Percentiles rank a stretch among this genome's conserved stretches.
phyloP scores from a whole-genome alignment of 2,797 vertebrate species.

The Meriones psammophilus region DNA sequence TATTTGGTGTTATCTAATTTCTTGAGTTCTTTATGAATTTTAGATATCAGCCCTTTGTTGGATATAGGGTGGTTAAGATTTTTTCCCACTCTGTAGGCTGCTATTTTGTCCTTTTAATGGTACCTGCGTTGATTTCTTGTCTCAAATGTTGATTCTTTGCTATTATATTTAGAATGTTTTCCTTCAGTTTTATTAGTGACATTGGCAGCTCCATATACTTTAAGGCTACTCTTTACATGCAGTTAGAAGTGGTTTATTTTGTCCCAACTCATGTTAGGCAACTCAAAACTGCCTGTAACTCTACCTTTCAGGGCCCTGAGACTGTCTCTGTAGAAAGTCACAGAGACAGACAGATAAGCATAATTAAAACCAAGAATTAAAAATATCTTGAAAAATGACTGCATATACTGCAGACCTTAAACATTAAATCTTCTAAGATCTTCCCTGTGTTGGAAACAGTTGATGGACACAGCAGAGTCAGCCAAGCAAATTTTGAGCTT shows the following conservation, averaged over 20 bases:
- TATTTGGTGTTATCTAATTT: neutral
- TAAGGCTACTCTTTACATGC: neutral
- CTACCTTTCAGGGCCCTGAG: neutral
- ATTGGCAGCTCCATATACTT: neutral
- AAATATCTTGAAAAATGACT: neutral
- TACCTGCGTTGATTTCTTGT: neutral
- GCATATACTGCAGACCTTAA: neutral
- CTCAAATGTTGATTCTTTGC: neutral
- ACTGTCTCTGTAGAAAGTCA: neutral
- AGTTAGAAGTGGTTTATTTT: neutral
- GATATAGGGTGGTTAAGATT: neutral
- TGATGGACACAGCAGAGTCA: neutral
- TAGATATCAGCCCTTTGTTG: neutral
- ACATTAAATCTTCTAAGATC: neutral
- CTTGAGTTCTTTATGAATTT: neutral
- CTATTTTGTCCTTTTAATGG: neutral
- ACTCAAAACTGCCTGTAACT: neutral
- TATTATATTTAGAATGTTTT: neutral
- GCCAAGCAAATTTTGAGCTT: conserved; percentile 7
- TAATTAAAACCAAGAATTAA: neutral
- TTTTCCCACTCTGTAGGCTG: neutral
- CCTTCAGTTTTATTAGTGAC: neutral
- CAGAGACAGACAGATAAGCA: neutral
- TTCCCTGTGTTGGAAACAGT: conserved; percentile 6
- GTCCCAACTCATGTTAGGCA: neutral